Conservation (phyloP, 2,888 invertebrate species). For the Luperina testacea region DNA sequence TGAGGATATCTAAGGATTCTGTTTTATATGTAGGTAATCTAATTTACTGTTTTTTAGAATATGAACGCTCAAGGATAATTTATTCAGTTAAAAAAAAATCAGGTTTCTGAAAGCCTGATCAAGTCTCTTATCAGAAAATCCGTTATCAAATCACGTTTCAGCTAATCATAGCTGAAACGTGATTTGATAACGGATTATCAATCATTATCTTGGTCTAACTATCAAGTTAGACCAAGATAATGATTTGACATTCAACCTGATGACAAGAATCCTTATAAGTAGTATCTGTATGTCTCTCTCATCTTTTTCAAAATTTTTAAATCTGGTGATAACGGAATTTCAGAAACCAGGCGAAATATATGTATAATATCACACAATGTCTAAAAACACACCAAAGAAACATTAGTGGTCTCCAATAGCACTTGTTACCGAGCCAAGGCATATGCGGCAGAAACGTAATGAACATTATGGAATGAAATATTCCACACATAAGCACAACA, state of each 20-base stretch:
- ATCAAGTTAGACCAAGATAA: neutral
- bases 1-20: neutral
- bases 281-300: too few relatives aligned
- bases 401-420: neutral
- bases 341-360: neutral
- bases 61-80: neutral
- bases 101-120: neutral
- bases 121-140: neutral
- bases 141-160: neutral
- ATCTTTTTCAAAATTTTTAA: neutral
- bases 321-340: neutral
- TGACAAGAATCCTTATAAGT: neutral
- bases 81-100: neutral
- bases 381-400: neutral
- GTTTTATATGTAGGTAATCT: neutral
- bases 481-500: conserved; percentile 32
- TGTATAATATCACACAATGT: neutral
- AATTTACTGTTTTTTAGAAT: neutral
- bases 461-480: conserved; percentile 48
- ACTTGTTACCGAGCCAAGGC: conserved; percentile 18
- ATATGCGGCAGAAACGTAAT: conserved; percentile 30
- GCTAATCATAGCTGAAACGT: neutral
- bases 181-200: too few relatives aligned
- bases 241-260: neutral
- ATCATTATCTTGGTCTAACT: too few relatives aligned